Conservation (phyloP, 2,113 vertebrate species). For the Miniopterus natalensis region DNA sequence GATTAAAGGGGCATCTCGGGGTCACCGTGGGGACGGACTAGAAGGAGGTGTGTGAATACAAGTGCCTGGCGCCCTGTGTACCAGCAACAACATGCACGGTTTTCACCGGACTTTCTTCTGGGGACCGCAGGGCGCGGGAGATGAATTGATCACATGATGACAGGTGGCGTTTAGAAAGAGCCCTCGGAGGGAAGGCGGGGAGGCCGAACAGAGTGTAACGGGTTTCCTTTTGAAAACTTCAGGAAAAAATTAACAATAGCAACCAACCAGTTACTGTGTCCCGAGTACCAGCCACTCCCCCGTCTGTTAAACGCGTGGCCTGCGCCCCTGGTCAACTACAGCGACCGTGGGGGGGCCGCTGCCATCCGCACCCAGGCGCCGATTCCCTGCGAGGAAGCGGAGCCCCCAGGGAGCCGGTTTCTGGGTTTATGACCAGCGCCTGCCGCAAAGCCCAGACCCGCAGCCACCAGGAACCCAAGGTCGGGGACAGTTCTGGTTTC, state of each 20-base stretch:
- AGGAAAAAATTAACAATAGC: neutral
- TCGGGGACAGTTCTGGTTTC: neutral
- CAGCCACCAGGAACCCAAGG: neutral
- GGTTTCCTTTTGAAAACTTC: constrained; percentile 12
- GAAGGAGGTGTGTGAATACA: neutral
- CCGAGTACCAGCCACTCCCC: too few species aligned
- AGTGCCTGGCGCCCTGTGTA: neutral
- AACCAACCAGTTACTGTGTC: neutral
- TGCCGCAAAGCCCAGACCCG: neutral
- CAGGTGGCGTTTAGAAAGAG: neutral
- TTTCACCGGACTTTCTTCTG: neutral
- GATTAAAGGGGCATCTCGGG: neutral
- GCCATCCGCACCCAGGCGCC: neutral
- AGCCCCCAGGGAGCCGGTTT: neutral
- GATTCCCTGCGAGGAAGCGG: neutral
- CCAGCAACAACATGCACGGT: neutral
- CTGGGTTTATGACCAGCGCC: neutral
- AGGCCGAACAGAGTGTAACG: neutral
- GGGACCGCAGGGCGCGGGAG: neutral
- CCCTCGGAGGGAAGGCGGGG: neutral
- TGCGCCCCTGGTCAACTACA: neutral
- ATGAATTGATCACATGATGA: neutral
- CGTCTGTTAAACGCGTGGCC: neutral
- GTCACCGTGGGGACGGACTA: neutral
- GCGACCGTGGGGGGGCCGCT: neutral